These are phyloP conservation scores for Drosophila grimshawi DNA, from an alignment of 1,140 invertebrate genomes.

Conservation along the genomic window DNA sequence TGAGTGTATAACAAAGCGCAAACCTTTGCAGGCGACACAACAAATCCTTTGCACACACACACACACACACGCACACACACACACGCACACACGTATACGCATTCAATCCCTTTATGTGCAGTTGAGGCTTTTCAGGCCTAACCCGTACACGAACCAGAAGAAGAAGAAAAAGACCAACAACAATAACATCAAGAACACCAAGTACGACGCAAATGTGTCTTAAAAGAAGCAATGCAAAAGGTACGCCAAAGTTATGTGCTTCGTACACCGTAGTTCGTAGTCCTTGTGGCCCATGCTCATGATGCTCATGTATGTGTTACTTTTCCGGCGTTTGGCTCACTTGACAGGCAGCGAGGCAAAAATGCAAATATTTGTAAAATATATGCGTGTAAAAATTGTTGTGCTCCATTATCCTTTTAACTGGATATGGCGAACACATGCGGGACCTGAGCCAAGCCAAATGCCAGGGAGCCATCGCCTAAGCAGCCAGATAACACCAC, in stretches of 20 bases:
- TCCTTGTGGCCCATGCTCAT: not conserved
- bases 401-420: constrained; percentile 83
- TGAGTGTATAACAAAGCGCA: constrained; percentile 24
- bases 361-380: constrained; percentile 83
- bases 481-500: constrained; percentile 72
- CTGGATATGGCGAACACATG: constrained; percentile 73
- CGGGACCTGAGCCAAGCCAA: constrained; percentile 50
- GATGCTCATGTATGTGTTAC: constrained; percentile 20
- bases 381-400: constrained; percentile 83
- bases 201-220: constrained; percentile 52
- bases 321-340: constrained; percentile 35
- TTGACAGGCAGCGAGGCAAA: constrained; percentile 69
- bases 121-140: constrained; percentile 65
- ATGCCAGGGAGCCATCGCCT: constrained; percentile 72
- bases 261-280: not conserved
- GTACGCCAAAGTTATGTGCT: constrained; percentile 77
- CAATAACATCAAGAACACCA: not conserved
- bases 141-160: constrained; percentile 24
- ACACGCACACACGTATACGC: not conserved
- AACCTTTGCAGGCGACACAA: constrained; percentile 27
- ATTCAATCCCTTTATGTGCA: constrained; percentile 57
- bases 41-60: constrained; percentile 30
- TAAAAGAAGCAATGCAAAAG: constrained; percentile 67
- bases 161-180: constrained; percentile 19
- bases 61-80: not conserved